Evolutionary conservation across 2,888 invertebrate genomes (phyloP), one percentile per base, ranked within the genome.

Genomic region (Physocephala rufipes): DNA sequence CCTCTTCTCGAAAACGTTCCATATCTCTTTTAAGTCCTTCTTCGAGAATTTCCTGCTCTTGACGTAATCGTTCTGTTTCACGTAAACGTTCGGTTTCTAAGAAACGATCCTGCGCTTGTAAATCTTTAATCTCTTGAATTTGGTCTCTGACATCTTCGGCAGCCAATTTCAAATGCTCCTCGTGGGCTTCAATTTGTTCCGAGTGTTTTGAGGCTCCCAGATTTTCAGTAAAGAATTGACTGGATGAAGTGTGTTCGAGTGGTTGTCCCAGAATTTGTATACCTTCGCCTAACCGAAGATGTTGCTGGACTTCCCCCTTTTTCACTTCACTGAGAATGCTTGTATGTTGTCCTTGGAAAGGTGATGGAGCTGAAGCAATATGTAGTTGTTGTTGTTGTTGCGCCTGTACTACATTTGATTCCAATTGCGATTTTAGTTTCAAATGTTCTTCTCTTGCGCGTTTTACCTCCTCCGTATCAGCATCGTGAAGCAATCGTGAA

Each of bases 341-440:
- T 0, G 80, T 67, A 51, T 81, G 80, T 45, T 82, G 82, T 67
- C 82, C 78, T 65, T 80, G 78, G 4, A 81, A 78, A 0, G 82
- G 82, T 15, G 75, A 74, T 58, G 75, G 43, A 3, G 82, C 80
- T 49, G 59, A 9, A 5, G 80, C 74, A 0, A 76, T 73, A 45
- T 58, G 51, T 65, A 26, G 49, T 49, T 47, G 61, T 19, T 70
- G 70, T 36, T 58, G 70, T 51, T 67, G 71, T 19, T n/a, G 49
- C 15, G 5, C 47, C n/a, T 45, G 13, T 49, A 28, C 47, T 26
- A 2, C n/a, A 12, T 15, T 67, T 61, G 24, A 24, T 13, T 71
- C 74, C 51, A 63, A 55, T 21, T 76, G 70, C 12, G 72, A 71
- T 63, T 74, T 74, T 9, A 71, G 24, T 15, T 75, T 78, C 26